Evolutionary conservation across 2,113 vertebrate species (phyloP), one percentile per base, ranked within the genome.

Genomic region (Cyphomyrus discorhynchus): DNA sequence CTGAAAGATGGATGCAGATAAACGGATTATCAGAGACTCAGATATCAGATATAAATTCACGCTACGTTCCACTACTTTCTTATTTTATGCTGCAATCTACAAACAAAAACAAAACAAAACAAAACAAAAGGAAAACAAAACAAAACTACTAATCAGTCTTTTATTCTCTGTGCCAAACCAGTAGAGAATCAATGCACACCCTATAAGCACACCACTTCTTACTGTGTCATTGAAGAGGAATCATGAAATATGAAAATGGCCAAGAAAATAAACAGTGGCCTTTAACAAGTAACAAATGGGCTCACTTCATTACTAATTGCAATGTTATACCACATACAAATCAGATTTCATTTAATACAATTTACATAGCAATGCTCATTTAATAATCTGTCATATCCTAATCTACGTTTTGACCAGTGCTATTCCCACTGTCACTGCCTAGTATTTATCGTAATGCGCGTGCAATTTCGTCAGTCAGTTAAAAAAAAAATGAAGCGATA

Each of bases 301-400:
- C 74, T 80, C 74, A 42, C 74, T 80, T 80, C 35, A 8, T 8
- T 80, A 19, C 74, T 80, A 80, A 80, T 80, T 80, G 74, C 74
- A 42, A 6, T 42, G 74, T 39, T 80, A 42, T 42, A 80, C 35
- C 74, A 80, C 74, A 80, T 42, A 80, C 74, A 80, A 80, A 80
- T 80, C 74, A 80, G 74, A 80, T 80, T 80, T 39, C 74, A 80
- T 80, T 84, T 84, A 84, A 47, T 84, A 46, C 42, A n/a, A 84
- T 84, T 45, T 45, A 84, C 82, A 84, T 39, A 47, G 82, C 39
- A 46, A 84, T 45, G 19, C 82, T 84, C 82, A 84, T 84, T 84
- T 84, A 46, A 42, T 84, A 84, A 84, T 84, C 45, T 84, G 39
- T 84, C 82, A 84, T 84, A 84, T 46, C 82, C 82, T 84, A 47